Evolutionary conservation across 2,888 invertebrate species (phyloP).

Genomic region (Argynnis bischoffii): DNA sequence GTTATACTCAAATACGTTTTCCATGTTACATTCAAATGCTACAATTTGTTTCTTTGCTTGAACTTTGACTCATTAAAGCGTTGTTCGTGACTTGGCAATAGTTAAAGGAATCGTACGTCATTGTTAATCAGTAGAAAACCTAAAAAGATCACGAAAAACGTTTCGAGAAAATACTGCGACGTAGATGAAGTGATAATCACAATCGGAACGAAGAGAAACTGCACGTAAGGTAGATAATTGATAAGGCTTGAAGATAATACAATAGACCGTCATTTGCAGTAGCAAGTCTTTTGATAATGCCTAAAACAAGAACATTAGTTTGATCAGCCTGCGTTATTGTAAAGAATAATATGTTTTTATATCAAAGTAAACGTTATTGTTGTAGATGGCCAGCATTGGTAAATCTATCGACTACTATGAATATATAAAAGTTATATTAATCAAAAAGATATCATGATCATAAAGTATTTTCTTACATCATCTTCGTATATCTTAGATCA

Average conservation of each 20-base stretch:
- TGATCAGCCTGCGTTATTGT: too few species aligned
- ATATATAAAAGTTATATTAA: too few species aligned
- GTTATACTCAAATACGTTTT: too few species aligned
- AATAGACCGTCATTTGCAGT: not conserved
- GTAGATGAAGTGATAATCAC: conserved; percentile 11
- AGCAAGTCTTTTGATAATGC: not conserved
- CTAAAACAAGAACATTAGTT: not conserved
- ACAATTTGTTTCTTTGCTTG: conserved; percentile 1
- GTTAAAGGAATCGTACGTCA: conserved; percentile 7
- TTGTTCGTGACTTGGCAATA: conserved; percentile 21
- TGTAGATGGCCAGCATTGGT: too few species aligned
- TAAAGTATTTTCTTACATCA: too few species aligned
- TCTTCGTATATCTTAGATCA: too few species aligned
- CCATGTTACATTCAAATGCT: not conserved
- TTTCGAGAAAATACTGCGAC: conserved; percentile 27
- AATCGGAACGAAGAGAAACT: conserved; percentile 3
- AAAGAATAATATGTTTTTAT: too few species aligned
- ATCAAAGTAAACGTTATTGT: not conserved
- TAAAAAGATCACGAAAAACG: conserved; percentile 20
- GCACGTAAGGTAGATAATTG: not conserved
- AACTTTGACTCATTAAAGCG: conserved; percentile 14
- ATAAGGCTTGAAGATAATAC: conserved; percentile 7
- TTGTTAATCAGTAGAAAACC: conserved; percentile 20
- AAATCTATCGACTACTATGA: too few species aligned
- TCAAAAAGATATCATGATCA: too few species aligned